Evolutionary conservation across 2,797 vertebrate species (phyloP).

Genomic region (Meriones psammophilus): DNA sequence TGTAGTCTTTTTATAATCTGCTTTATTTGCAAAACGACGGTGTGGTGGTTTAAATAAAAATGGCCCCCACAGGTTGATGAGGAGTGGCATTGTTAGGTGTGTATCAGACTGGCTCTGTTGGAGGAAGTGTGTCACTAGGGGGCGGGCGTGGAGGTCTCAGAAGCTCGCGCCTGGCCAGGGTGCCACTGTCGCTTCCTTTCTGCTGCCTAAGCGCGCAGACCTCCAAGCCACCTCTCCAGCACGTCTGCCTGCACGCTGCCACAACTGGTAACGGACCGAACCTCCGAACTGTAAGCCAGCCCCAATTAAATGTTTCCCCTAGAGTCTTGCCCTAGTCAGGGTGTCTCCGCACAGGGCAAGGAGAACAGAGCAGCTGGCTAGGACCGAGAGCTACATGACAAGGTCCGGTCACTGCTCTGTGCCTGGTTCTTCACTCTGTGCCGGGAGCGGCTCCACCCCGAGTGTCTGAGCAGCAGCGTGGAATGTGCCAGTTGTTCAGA

Average conservation of each 20-base stretch:
- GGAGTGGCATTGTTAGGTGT: not conserved
- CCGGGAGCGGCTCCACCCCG: not conserved
- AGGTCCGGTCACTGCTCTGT: not conserved
- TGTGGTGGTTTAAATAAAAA: not conserved
- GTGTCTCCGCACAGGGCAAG: not conserved
- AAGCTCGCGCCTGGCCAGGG: not conserved
- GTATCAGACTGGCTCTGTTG: not conserved
- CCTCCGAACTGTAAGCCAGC: not conserved
- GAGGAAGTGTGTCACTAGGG: not conserved
- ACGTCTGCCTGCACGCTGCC: not conserved
- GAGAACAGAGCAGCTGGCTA: not conserved
- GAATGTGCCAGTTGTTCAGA: not conserved
- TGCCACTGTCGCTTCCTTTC: not conserved
- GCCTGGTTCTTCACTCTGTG: not conserved
- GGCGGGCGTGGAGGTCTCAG: accelerated
- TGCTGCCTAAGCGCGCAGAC: not conserved
- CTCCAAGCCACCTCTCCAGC: not conserved
- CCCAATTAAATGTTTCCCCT: not conserved
- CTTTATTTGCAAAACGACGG: not conserved
- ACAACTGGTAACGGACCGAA: not conserved
- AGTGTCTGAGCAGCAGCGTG: not conserved
- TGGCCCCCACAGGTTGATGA: not conserved
- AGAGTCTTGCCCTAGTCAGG: not conserved
- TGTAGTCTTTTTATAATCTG: not conserved
- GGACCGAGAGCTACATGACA: not conserved